Percentiles rank a stretch among this genome's conserved stretches.
phyloP scores from a whole-genome alignment of 2,888 invertebrate species.

The Myathropa florea region DNA sequence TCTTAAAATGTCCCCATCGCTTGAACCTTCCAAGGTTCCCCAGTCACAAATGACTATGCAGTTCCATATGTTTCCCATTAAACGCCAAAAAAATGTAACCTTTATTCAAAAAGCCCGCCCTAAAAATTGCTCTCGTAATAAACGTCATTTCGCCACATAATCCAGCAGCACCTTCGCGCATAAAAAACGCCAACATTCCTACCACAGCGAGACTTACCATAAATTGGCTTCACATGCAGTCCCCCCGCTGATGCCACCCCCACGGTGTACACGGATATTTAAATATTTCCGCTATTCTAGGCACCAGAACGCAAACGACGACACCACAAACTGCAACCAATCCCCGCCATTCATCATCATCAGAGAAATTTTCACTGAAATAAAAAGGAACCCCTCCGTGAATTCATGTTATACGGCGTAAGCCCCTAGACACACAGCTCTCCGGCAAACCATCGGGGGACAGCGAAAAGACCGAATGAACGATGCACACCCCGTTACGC shows the following conservation, averaged over 20 bases:
- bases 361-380: background rate
- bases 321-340: background rate
- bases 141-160: background rate
- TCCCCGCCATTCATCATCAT: conserved; percentile 20
- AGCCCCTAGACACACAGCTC: background rate
- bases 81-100: background rate
- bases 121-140: background rate
- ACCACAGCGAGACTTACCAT: background rate
- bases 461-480: background rate
- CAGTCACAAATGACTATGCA: too few species aligned
- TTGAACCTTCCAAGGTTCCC: too few species aligned
- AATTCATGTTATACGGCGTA: conserved; percentile 8
- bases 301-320: too few species aligned
- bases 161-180: background rate
- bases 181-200: background rate
- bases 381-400: background rate
- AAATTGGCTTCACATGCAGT: background rate
- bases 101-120: background rate
- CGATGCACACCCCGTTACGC: background rate
- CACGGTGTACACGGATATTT: background rate
- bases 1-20: too few species aligned
- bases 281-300: background rate
- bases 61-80: background rate
- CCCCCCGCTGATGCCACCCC: background rate
- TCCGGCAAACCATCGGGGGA: background rate